phyloP scores from a whole-genome alignment of 2,888 invertebrate species.

The Lasioglossum villosulum region DNA sequence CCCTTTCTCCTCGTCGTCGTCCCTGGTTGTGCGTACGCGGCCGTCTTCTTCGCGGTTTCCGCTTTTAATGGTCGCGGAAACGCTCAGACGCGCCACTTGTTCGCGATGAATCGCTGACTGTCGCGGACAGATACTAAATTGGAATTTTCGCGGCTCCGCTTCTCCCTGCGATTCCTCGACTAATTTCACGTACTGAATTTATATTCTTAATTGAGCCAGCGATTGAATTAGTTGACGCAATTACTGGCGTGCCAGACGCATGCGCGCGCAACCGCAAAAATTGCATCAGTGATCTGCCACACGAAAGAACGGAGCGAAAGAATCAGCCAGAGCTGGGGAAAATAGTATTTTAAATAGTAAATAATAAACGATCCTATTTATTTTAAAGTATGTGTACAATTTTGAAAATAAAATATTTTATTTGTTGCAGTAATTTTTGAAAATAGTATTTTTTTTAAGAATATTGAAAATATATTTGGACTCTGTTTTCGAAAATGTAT shows the following conservation, averaged over 20 bases:
- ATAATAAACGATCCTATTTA: too few relatives aligned
- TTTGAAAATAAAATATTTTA: too few relatives aligned
- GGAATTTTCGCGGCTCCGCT: neutral
- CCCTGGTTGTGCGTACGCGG: constrained; percentile 18
- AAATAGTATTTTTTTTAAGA: too few relatives aligned
- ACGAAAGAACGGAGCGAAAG: neutral
- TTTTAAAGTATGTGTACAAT: too few relatives aligned
- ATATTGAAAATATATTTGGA: too few relatives aligned
- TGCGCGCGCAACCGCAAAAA: neutral
- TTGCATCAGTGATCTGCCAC: neutral
- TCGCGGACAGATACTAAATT: neutral
- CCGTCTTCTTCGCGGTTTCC: constrained; percentile 33
- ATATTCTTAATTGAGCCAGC: neutral
- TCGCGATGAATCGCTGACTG: constrained; percentile 10
- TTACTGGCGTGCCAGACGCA: neutral
- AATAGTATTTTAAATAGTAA: too few relatives aligned
- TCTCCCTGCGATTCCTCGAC: neutral
- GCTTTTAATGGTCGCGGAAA: constrained; percentile 45
- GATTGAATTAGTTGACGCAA: neutral
- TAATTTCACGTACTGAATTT: neutral
- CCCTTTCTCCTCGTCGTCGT: constrained; percentile 18
- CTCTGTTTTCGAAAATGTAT: too few relatives aligned
- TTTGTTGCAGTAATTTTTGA: too few relatives aligned
- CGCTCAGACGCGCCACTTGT: constrained; percentile 12
- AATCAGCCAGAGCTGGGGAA: too few relatives aligned